These are phyloP conservation scores for Rhea americana DNA, from an alignment of 2,113 vertebrate genomes.

Conservation along the genomic window DNA sequence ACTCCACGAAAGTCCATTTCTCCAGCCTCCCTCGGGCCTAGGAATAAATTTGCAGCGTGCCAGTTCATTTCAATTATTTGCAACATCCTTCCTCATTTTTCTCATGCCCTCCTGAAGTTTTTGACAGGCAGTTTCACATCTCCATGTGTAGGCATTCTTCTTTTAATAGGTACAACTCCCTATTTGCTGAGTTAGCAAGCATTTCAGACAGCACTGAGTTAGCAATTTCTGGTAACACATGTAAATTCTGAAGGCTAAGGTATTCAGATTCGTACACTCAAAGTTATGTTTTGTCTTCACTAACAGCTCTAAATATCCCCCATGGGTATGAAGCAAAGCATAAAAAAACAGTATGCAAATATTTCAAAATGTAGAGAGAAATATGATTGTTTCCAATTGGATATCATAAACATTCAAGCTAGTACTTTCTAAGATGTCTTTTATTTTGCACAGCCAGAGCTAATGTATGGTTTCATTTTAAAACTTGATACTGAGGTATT, in stretches of 20 bases:
- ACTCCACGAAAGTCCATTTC: rapidly evolving
- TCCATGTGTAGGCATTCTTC: background rate
- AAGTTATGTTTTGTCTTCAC: background rate
- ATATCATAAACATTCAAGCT: background rate
- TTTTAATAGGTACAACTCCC: background rate
- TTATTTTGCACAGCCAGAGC: background rate
- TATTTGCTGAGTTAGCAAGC: background rate
- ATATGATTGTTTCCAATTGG: background rate
- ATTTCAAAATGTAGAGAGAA: background rate
- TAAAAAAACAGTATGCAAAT: background rate
- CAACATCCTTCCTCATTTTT: background rate
- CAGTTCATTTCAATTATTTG: background rate
- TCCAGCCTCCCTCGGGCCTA: background rate
- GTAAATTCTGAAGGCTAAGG: background rate
- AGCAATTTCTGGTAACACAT: background rate
- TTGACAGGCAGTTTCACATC: background rate
- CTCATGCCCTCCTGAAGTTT: background rate
- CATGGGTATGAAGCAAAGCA: background rate
- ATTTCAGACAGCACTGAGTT: background rate
- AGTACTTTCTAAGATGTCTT: background rate
- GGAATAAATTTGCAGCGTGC: background rate
- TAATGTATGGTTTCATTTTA: background rate
- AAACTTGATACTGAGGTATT: background rate
- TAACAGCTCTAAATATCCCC: background rate
- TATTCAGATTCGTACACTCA: background rate